Percentiles rank a stretch among this genome's conserved stretches.
Conservation (phyloP, 2,888 invertebrate species). For the Podotricha telesiphe region DNA sequence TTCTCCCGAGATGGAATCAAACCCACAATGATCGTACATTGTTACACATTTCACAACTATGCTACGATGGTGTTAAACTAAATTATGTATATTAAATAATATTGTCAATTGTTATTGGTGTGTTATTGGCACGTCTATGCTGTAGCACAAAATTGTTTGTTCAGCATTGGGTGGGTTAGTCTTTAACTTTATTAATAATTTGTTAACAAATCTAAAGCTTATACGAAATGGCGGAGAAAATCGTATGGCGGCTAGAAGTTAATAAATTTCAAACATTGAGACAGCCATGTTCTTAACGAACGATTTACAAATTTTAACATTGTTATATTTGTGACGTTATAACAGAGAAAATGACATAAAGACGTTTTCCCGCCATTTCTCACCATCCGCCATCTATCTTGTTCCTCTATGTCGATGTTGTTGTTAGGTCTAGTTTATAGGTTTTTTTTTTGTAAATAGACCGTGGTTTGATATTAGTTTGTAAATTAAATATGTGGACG, state of each 20-base stretch:
- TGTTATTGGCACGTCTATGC: constrained; percentile 17
- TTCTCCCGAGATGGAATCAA: too few relatives aligned
- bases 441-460: constrained; percentile 29
- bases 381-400: neutral
- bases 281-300: constrained; percentile 10
- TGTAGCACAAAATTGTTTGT: constrained; percentile 32
- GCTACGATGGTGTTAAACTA: neutral
- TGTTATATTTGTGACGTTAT: too few relatives aligned
- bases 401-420: constrained; percentile 26
- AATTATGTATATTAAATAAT: constrained; percentile 2
- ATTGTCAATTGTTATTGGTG: constrained; percentile 14
- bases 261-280: neutral
- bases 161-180: constrained; percentile 19
- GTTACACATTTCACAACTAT: too few relatives aligned
- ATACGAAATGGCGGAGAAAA: constrained; percentile 7
- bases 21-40: too few relatives aligned
- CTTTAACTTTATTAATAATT: neutral
- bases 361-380: constrained; percentile 15
- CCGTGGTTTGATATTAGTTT: constrained; percentile 29
- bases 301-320: too few relatives aligned
- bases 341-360: too few relatives aligned
- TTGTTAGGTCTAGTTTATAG: constrained; percentile 25
- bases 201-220: constrained; percentile 23
- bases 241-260: constrained; percentile 17
- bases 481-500: constrained; percentile 33